Evolutionary conservation across 2,113 vertebrate genomes (phyloP), one percentile per base, ranked within the genome.

Genomic region (Phrynocephalus versicolor): DNA sequence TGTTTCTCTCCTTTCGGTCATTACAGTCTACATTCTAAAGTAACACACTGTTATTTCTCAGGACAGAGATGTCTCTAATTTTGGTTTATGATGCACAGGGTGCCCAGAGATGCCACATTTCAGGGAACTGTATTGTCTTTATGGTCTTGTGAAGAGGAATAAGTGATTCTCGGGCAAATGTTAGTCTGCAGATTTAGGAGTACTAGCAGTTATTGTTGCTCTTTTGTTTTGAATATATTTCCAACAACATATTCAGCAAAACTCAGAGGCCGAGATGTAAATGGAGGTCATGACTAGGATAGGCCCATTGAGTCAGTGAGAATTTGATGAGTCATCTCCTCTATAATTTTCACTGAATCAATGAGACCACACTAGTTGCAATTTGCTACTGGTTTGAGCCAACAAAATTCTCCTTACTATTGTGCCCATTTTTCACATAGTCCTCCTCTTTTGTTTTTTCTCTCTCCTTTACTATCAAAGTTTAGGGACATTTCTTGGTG

Each of bases 121-220:
- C 30, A 37, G 73, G 72, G 25, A 65, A 84, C 30, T 65, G 39
- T 33, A 33, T 64, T 65, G 30, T 30, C n/a, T 9, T 69, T 18
- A 3, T 69, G 79, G 87, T 81, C 75, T 67, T 14, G 86, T 16
- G 4, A 88, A 72, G 76, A 81, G 71, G 1, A 62, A 79, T 55
- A 84, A 89, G 84, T 86, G 89, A 51, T 82, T 88, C 72, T 57
- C n/a, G 19, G 69, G 81, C 25, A 88, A 77, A 92, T 39, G 86
- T 57, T 15, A 16, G 35, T 64, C 71, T 64, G 51, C 16, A 71
- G 67, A 30, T 82, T 30, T n/a, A 73, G 33, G 25, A 30, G 25
- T 67, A 6, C 7, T 45, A 69, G 45, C 57, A 45, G 14, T 35
- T 82, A 37, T 58, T 72, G 33, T 72, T 16, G 58, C 8, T 27